These are phyloP conservation scores for Smutsia gigantea DNA, from an alignment of 2,797 vertebrate species.

Conservation along the genomic window DNA sequence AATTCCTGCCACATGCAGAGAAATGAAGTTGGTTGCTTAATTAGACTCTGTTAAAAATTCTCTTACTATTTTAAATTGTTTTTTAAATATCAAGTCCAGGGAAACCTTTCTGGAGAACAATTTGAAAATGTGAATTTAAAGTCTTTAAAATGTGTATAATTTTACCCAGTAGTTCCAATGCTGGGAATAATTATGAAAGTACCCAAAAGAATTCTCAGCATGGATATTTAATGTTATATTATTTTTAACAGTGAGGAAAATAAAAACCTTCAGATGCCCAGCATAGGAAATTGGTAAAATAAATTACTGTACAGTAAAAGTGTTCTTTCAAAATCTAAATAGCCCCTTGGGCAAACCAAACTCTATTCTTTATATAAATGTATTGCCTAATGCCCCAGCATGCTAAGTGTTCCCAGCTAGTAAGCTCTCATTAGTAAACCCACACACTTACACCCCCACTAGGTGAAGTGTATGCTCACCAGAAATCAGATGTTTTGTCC, in stretches of 20 bases:
- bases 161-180: slow-evolving; percentile 46
- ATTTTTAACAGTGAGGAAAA: slow-evolving; percentile 18
- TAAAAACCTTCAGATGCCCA: background rate
- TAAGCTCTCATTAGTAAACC: background rate
- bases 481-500: background rate
- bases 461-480: background rate
- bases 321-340: slow-evolving; percentile 28
- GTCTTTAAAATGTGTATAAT: slow-evolving; percentile 53
- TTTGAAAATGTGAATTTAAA: slow-evolving; percentile 56
- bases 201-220: background rate
- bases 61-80: slow-evolving; percentile 44
- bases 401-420: background rate
- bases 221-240: slow-evolving; percentile 22
- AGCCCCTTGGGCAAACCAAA: background rate
- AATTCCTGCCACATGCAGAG: slow-evolving; percentile 32
- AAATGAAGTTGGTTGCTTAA: slow-evolving; percentile 24
- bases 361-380: background rate
- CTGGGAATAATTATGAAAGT: slow-evolving; percentile 35
- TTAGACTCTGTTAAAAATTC: slow-evolving; percentile 43
- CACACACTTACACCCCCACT: background rate
- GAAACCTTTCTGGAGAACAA: slow-evolving; percentile 28
- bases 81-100: slow-evolving; percentile 59
- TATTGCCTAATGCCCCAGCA: background rate
- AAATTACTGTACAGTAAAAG: background rate
- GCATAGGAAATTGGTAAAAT: slow-evolving; percentile 39